phyloP scores from a whole-genome alignment of 1,140 invertebrate genomes.

The Reticulitermes speratus region DNA sequence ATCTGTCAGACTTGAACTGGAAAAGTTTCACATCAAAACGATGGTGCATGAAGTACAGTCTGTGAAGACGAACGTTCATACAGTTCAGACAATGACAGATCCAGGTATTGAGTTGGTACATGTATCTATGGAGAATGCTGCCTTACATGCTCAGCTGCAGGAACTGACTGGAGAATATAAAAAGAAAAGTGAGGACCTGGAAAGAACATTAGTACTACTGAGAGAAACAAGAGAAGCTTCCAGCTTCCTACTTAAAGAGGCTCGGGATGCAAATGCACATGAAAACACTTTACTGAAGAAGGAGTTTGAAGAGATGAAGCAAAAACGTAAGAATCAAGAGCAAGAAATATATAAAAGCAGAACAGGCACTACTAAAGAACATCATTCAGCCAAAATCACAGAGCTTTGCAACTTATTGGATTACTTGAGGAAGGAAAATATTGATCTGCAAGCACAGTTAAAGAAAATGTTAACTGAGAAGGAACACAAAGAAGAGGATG shows the following conservation, averaged over 20 bases:
- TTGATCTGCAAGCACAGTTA: not conserved
- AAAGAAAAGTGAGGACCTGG: not conserved
- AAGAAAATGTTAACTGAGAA: not conserved
- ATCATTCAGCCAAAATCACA: not conserved
- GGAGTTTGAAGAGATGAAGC: not conserved
- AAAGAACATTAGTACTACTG: not conserved
- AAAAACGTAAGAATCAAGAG: not conserved
- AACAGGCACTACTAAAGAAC: not conserved
- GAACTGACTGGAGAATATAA: not conserved
- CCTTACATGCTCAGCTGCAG: not conserved
- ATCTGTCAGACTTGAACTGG: not conserved
- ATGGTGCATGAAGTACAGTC: not conserved
- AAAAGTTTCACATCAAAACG: not conserved
- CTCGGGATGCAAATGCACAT: not conserved
- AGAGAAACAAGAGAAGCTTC: not conserved
- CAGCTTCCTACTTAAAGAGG: not conserved
- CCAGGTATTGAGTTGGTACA: not conserved
- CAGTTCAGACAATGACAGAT: slow-evolving; percentile 18
- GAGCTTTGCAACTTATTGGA: not conserved
- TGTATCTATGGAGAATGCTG: slow-evolving; percentile 4
- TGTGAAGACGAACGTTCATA: not conserved
- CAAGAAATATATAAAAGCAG: slow-evolving; percentile 2
- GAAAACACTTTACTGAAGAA: not conserved
- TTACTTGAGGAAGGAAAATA: slow-evolving; percentile 3
- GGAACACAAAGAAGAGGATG: not conserved